phyloP scores from a whole-genome alignment of 2,113 vertebrate genomes.

The Callaeas wilsoni region DNA sequence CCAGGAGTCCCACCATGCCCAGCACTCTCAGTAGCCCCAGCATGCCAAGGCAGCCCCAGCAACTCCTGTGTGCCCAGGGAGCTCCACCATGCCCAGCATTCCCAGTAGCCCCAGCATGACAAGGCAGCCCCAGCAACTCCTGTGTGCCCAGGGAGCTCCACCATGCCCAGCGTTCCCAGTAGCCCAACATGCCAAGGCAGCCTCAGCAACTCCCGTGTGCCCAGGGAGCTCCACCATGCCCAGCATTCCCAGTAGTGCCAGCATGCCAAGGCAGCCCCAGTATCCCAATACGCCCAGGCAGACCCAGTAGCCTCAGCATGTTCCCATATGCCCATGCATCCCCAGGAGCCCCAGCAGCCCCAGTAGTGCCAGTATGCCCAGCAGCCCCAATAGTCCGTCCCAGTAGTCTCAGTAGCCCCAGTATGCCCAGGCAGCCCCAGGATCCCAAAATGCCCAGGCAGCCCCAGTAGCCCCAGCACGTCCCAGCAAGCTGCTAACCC shows the following conservation, averaged over 20 bases:
- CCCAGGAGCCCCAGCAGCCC: neutral
- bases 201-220: too few species aligned
- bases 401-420: neutral
- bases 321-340: neutral
- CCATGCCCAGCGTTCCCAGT: too few species aligned
- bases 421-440: neutral
- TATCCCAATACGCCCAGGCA: neutral
- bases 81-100: neutral
- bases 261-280: neutral
- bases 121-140: too few species aligned
- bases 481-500: neutral
- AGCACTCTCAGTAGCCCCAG: neutral
- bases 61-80: neutral
- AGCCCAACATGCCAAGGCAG: too few species aligned
- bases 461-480: neutral
- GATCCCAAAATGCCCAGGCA: neutral
- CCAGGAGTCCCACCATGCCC: neutral
- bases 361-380: neutral
- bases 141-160: too few species aligned
- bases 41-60: neutral
- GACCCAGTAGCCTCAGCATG: neutral
- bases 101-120: neutral
- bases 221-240: too few species aligned
- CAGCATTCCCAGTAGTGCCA: too few species aligned
- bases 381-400: neutral